Base-by-base conservation (phyloP, 2,113 vertebrate species). In the Calidris pygmaea region DNA sequence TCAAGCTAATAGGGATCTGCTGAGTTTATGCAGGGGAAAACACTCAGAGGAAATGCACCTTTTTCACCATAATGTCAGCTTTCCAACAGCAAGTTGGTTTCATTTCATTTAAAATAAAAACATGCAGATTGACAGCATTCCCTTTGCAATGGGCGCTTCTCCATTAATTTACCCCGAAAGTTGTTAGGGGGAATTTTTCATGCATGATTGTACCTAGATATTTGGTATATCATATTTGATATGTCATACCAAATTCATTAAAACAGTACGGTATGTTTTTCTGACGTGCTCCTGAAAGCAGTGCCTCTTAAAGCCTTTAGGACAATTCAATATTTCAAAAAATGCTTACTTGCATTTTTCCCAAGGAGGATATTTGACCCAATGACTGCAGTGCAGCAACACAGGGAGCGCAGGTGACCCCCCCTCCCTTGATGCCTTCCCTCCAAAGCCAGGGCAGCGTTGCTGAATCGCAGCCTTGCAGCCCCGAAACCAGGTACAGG, bases 1-100 rank as follows among this genome's bases (percentile, higher is more conserved):
- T 93, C 95, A 95, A 58, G 58, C 73, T 96, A 93, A 93, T 91
- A 90, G 75, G 85, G 85, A 62, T 87, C 35, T 76, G 91, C 90
- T 71, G 85, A 73, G 80, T 81, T 87, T 79, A 62, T 79, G 87
- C 70, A 67, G 78, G 8, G 0, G 18, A 84, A 91, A 96, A 58
- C 56, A 77, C 1, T 32, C 43, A 20, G 62, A 72, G 72, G 50
- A 92, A 87, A 87, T 20, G 35, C 47, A 77, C 65, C 30, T 84
- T 86, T 95, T 66, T 27, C 76, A 43, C 60, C 5, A 1, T 83
- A 76, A 81, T 82, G 88, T 86, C 90, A 95, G 60, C 77, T 83
- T 89, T 76, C 67, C 71, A 75, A 39, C 65, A 73, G 77, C 78
- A 81, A 73, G 35, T 70, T 89, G 21, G 60, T 87, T 94, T 85